A percentile compares a stretch with the other conserved stretches of the same genome.
Conservation (phyloP, 2,888 invertebrate species). For the Tipula vernalis region DNA sequence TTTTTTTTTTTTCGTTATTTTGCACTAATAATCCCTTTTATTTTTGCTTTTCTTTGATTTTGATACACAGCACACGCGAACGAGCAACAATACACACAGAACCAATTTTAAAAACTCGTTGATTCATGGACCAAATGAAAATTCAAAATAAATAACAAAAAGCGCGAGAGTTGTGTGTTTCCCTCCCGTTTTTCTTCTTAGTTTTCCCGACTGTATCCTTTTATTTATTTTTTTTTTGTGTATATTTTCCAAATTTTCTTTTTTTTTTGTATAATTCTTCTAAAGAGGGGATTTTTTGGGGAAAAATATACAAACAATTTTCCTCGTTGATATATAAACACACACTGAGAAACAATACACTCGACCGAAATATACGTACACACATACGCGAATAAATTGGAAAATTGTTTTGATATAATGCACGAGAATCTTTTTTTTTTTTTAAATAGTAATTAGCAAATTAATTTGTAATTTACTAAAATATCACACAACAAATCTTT, state of each 20-base stretch:
- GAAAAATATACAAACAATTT: background rate
- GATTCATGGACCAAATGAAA: background rate
- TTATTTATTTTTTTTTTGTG: background rate
- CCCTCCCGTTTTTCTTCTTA: background rate
- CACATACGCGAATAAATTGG: background rate
- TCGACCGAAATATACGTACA: background rate
- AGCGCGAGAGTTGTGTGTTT: background rate
- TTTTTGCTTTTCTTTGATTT: background rate
- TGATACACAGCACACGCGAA: background rate
- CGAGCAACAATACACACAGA: background rate
- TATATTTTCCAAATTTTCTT: background rate
- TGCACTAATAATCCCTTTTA: background rate
- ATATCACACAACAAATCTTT: background rate
- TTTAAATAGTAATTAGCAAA: background rate
- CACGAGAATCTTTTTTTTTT: background rate
- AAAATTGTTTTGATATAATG: background rate
- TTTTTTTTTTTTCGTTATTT: background rate
- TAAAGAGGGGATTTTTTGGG: background rate
- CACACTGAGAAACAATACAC: background rate
- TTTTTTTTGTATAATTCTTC: background rate
- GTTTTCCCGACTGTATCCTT: background rate
- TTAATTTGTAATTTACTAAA: background rate
- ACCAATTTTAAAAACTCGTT: background rate
- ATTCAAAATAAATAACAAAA: background rate
- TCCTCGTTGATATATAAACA: background rate